Percentiles rank a stretch among this genome's conserved stretches.
Evolutionary conservation across 2,888 invertebrate species (phyloP).

Genomic region (Xestia sexstrigata): DNA sequence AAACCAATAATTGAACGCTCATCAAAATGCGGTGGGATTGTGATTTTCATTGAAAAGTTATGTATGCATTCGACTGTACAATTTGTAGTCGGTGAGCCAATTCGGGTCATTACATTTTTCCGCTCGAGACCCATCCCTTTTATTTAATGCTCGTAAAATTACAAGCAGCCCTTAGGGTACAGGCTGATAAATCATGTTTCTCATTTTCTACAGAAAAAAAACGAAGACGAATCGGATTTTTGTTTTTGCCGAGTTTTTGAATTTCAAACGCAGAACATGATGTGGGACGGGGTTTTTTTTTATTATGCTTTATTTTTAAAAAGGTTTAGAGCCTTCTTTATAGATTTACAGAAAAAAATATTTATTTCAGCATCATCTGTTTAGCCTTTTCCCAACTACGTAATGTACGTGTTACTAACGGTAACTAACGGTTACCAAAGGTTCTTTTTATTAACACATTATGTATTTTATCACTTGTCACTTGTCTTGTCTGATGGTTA

Average conservation of each 20-base stretch:
- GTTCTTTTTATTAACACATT: too few relatives aligned
- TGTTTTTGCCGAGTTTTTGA: constrained; percentile 35
- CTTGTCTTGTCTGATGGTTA: too few relatives aligned
- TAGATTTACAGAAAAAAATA: neutral
- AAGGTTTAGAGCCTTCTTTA: neutral
- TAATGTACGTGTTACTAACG: too few relatives aligned
- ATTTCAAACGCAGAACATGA: constrained; percentile 14
- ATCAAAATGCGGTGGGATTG: constrained; percentile 34
- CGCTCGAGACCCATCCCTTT: constrained; percentile 40
- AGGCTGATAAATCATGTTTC: constrained; percentile 50
- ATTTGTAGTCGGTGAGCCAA: constrained; percentile 35
- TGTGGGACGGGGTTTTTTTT: neutral
- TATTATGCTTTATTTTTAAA: neutral
- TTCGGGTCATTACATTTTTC: constrained; percentile 54
- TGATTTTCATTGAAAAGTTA: constrained; percentile 29
- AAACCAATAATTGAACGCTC: constrained; percentile 39
- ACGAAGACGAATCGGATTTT: constrained; percentile 21
- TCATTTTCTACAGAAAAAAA: constrained; percentile 23
- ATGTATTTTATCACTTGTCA: too few relatives aligned
- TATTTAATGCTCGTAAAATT: constrained; percentile 57
- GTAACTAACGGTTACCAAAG: too few relatives aligned
- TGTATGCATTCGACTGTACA: constrained; percentile 42
- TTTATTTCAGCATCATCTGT: neutral
- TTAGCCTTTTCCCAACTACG: too few relatives aligned
- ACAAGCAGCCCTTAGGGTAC: constrained; percentile 42